Conservation (phyloP, 2,888 invertebrate genomes). For the Helobdella robusta region DNA sequence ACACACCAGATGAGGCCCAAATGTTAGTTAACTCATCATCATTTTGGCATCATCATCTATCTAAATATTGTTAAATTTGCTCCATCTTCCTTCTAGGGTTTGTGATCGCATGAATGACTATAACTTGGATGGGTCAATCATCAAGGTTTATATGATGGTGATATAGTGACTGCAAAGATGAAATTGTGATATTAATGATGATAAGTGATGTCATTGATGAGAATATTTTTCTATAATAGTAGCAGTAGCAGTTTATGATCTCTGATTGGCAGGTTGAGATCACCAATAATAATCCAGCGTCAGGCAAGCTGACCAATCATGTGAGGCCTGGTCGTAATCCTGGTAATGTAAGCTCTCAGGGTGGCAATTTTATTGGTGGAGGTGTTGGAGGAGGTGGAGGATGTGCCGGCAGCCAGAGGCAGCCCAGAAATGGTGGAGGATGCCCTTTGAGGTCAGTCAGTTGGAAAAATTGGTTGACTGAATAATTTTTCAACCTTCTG, state of each 20-base stretch:
- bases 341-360: neutral
- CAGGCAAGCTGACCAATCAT: constrained; percentile 18
- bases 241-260: neutral
- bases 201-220: neutral
- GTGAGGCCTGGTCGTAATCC: neutral
- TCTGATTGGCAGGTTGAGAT: constrained; percentile 20
- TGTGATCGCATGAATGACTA: constrained; percentile 75
- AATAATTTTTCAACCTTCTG: neutral
- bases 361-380: constrained; percentile 5
- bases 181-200: neutral
- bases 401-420: neutral
- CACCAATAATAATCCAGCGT: constrained; percentile 26
- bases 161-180: too few species aligned
- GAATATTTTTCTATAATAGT: neutral
- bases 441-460: constrained; percentile 16
- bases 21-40: too few species aligned
- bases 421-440: constrained; percentile 10
- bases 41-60: too few species aligned
- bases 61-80: too few species aligned
- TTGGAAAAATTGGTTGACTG: neutral
- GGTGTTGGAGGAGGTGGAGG: too few species aligned
- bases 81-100: constrained; percentile 59
- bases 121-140: constrained; percentile 71
- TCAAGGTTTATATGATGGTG: constrained; percentile 58
- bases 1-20: constrained; percentile 32